Conservation (phyloP, 2,888 invertebrate species). For the Neoascia interrupta region DNA sequence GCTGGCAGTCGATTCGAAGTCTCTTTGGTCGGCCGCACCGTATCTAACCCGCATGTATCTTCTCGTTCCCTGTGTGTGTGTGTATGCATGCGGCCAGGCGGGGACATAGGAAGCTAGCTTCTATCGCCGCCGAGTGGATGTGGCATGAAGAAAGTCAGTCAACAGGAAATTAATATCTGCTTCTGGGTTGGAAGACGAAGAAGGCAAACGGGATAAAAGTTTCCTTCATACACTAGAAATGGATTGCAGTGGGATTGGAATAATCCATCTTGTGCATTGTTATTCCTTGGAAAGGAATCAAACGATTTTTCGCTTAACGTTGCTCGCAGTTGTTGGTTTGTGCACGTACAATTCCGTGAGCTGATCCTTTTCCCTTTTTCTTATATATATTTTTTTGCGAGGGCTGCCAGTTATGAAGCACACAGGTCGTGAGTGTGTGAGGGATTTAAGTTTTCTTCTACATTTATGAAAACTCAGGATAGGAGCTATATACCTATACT, state of each 20-base stretch:
- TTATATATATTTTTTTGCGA: background rate
- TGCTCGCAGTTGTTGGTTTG: background rate
- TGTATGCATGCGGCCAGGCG: no score
- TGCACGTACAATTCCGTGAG: conserved; percentile 32
- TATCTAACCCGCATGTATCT: background rate
- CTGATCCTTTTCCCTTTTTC: conserved; percentile 11
- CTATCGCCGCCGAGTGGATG: no score
- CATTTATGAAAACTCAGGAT: no score
- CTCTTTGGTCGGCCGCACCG: conserved; percentile 13
- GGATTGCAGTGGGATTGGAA: conserved; percentile 55
- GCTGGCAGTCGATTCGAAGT: no score
- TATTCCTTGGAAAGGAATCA: conserved; percentile 31
- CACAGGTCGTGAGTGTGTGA: no score
- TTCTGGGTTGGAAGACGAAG: conserved; percentile 26
- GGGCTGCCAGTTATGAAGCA: background rate
- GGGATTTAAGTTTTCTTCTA: no score
- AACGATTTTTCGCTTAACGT: conserved; percentile 21
- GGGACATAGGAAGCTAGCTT: no score
- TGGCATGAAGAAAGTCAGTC: conserved; percentile 38
- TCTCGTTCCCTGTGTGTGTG: background rate
- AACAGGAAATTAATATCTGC: conserved; percentile 68
- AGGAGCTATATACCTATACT: no score
- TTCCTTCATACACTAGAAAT: conserved; percentile 23
- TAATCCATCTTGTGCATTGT: conserved; percentile 65
- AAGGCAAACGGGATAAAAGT: conserved; percentile 26